phyloP scores from a whole-genome alignment of 2,113 vertebrate genomes.

The Microcebus tavaratra region DNA sequence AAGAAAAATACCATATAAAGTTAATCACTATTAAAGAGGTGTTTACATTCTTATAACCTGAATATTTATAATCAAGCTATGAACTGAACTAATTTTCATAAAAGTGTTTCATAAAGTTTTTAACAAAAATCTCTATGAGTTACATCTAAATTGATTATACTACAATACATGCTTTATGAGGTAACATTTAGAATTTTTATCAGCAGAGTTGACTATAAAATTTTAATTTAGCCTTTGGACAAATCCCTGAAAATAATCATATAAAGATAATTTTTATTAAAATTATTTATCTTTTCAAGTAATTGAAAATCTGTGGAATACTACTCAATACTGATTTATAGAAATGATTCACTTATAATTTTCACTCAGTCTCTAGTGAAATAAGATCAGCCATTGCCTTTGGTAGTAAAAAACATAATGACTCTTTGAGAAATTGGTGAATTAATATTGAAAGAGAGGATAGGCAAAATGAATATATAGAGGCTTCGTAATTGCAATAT shows the following conservation, averaged over 20 bases:
- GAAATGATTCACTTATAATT: neutral
- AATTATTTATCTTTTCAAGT: constrained; percentile 34
- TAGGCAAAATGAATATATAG: neutral
- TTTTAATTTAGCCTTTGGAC: constrained; percentile 15
- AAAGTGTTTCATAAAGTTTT: neutral
- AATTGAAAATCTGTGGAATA: neutral
- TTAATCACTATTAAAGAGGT: neutral
- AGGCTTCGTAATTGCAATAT: neutral
- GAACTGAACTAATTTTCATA: neutral
- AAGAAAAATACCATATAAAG: neutral
- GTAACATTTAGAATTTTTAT: neutral
- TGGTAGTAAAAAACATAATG: neutral
- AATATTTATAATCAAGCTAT: neutral
- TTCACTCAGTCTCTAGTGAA: neutral
- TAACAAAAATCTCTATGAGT: neutral
- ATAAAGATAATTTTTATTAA: neutral
- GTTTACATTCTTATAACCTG: neutral
- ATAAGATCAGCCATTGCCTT: neutral
- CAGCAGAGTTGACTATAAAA: neutral
- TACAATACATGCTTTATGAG: neutral
- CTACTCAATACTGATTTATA: neutral
- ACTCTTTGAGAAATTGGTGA: neutral
- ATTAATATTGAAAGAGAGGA: neutral
- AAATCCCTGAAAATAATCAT: neutral
- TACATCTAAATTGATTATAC: constrained; percentile 27